phyloP scores from a whole-genome alignment of 2,888 invertebrate species.

The Nephrotoma guestfalica region DNA sequence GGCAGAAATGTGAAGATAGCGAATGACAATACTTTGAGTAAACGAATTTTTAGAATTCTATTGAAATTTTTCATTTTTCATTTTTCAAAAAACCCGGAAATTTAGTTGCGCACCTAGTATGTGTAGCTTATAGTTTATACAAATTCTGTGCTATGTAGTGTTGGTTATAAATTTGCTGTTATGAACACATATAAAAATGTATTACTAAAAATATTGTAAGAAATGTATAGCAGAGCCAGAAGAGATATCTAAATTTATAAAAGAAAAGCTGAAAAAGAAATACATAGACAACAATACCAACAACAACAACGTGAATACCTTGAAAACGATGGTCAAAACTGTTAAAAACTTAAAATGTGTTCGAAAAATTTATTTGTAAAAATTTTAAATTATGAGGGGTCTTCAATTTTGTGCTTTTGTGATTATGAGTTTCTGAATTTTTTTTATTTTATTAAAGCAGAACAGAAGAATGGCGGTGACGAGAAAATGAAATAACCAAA shows the following conservation, averaged over 20 bases:
- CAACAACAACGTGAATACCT: neutral
- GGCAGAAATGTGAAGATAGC: too few relatives aligned
- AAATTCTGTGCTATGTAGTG: neutral
- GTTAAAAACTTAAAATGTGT: neutral
- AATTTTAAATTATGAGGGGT: neutral
- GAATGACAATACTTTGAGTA: too few relatives aligned
- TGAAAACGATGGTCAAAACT: conserved; percentile 1
- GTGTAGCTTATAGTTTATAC: neutral
- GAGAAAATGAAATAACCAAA: neutral
- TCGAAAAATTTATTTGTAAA: neutral
- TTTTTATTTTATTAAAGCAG: neutral
- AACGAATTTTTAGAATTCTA: too few relatives aligned
- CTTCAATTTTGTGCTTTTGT: neutral
- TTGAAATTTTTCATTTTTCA: too few relatives aligned
- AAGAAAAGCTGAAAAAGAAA: neutral
- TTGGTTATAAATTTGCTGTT: neutral
- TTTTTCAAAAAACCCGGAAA: too few relatives aligned
- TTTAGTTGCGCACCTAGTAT: too few relatives aligned
- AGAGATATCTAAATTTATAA: neutral
- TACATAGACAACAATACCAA: neutral
- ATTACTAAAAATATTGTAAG: neutral
- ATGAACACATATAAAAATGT: neutral
- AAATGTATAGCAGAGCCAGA: neutral
- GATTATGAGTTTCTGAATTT: neutral
- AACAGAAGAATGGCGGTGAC: neutral